Conservation (phyloP, 2,888 invertebrate species). For the Apodemia mormo region DNA sequence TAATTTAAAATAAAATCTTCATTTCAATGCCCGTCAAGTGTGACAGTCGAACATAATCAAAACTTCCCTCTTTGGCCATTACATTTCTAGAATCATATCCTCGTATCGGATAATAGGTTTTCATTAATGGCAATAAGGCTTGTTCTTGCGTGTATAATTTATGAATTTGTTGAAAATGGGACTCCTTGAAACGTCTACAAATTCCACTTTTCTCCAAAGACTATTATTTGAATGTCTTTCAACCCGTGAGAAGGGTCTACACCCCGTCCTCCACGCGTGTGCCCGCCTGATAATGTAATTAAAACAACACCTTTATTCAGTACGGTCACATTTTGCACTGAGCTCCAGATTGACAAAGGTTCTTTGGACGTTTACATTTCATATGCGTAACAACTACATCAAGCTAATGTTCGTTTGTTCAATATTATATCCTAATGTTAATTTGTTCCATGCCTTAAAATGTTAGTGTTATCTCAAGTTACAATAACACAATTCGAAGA, state of each 20-base stretch:
- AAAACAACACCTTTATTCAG: conserved; percentile 80
- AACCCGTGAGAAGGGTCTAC: conserved; percentile 76
- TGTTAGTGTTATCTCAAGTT: too few relatives aligned
- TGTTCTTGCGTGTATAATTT: conserved; percentile 41
- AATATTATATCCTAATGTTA: background rate
- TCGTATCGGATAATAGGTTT: conserved; percentile 22
- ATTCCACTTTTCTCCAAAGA: conserved; percentile 70
- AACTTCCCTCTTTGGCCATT: conserved; percentile 50
- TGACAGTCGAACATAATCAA: conserved; percentile 74
- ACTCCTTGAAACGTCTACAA: conserved; percentile 35
- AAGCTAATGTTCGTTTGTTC: conserved; percentile 7
- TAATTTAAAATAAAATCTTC: background rate
- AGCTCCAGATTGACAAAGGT: conserved; percentile 54
- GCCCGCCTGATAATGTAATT: conserved; percentile 79
- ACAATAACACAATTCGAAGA: too few relatives aligned
- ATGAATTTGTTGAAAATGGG: conserved; percentile 4
- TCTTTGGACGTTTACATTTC: conserved; percentile 26
- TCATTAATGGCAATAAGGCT: conserved; percentile 36
- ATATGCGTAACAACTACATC: background rate
- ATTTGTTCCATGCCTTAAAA: too few relatives aligned
- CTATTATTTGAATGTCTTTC: conserved; percentile 81
- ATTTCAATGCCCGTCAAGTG: conserved; percentile 54
- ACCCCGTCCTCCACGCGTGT: conserved; percentile 62
- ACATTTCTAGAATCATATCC: conserved; percentile 14
- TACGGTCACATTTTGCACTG: conserved; percentile 61